These are phyloP conservation scores for Champsocephalus esox DNA, from an alignment of 2,797 vertebrate species.

Conservation along the genomic window DNA sequence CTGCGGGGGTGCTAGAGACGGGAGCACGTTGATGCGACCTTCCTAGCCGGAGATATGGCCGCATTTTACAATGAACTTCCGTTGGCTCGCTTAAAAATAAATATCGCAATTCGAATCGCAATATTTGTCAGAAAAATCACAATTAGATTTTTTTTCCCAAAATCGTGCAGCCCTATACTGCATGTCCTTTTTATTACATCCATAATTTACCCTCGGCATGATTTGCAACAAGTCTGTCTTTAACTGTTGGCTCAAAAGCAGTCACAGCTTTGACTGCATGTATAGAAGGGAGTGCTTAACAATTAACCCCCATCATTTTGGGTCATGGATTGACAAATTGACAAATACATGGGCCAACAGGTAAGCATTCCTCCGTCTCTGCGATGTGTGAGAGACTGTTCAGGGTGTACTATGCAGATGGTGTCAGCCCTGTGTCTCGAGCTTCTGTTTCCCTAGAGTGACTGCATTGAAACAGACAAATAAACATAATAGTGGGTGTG, in stretches of 20 bases:
- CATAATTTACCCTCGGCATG: not conserved
- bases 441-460: constrained; percentile 17
- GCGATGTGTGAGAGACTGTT: constrained; percentile 1
- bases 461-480: constrained; percentile 32
- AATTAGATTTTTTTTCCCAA: too few species aligned
- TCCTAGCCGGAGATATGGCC: too few species aligned
- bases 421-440: constrained; percentile 21
- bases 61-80: too few species aligned
- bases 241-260: not conserved
- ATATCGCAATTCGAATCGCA: too few species aligned
- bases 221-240: not conserved
- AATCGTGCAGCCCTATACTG: too few species aligned
- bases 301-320: not conserved
- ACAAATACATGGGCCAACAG: constrained; percentile 1
- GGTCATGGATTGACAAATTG: not conserved
- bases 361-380: not conserved
- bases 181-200: not conserved
- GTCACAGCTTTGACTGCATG: constrained; percentile 1
- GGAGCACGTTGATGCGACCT: too few species aligned
- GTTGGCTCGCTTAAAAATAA: too few species aligned
- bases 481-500: constrained; percentile 31
- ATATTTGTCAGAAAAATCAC: too few species aligned
- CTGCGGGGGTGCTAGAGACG: too few species aligned
- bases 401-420: constrained; percentile 3
- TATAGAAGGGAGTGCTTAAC: not conserved